These are phyloP conservation scores for Hymenopus coronatus DNA, from an alignment of 2,888 invertebrate species.

Conservation along the genomic window DNA sequence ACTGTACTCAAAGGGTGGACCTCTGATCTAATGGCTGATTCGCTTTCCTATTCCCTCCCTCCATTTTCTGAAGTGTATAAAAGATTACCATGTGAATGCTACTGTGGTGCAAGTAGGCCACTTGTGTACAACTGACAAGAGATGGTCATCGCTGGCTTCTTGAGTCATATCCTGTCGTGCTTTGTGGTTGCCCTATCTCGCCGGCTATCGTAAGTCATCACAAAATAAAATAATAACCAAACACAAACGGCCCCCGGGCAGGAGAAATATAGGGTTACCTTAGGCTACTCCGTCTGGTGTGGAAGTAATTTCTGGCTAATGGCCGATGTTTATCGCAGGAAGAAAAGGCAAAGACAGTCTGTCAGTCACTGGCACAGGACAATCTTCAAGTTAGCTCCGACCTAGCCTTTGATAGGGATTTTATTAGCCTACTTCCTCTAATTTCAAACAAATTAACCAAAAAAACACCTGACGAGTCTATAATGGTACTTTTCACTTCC, in stretches of 20 bases:
- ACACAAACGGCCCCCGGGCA: neutral
- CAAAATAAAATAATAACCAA: neutral
- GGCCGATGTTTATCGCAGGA: conserved; percentile 8
- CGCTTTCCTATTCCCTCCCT: too few species aligned
- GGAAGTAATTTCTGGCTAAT: conserved; percentile 13
- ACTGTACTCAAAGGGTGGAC: too few species aligned
- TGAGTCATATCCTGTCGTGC: neutral
- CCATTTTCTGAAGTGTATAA: neutral
- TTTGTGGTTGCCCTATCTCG: neutral
- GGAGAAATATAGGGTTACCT: neutral
- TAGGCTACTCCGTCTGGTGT: neutral
- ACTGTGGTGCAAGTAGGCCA: neutral
- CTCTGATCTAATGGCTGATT: too few species aligned
- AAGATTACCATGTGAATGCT: neutral
- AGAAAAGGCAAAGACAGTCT: neutral
- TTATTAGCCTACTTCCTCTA: neutral
- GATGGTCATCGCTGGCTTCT: neutral
- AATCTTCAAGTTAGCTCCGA: neutral
- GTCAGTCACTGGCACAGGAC: neutral
- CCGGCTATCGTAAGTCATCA: conserved; percentile 4
- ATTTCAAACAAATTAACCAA: neutral
- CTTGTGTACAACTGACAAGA: neutral
- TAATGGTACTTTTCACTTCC: neutral
- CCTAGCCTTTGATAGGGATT: neutral
- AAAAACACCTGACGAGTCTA: neutral